Evolutionary conservation across 2,888 invertebrate genomes (phyloP), one percentile per base, ranked within the genome.

Genomic region (Alsophila aescularia): DNA sequence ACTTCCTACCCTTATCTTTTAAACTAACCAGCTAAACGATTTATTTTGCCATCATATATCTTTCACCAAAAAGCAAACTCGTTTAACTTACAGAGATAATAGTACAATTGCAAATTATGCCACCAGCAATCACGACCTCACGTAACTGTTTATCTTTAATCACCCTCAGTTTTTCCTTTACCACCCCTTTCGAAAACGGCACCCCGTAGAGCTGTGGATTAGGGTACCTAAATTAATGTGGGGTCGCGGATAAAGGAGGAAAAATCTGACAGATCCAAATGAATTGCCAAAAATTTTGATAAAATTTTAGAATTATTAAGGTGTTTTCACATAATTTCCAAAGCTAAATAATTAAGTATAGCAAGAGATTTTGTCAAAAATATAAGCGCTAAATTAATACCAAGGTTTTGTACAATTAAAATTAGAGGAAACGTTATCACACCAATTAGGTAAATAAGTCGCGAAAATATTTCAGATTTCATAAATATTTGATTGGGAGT

Each of bases 141-240:
- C 77, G 82, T 81, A 81, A 71, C 72, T 88, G 88, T 90, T 90
- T 90, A 90, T 90, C 89, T 89, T 87, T 85, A 85, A 89, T 88
- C 89, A 81, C 87, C 89, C 86, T 81, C 82, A 76, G 79, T 78
- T 87, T 86, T 81, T 83, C 79, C 79, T 72, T 66, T 76, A 79
- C 72, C 73, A 80, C 81, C 88, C 87, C 77, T 81, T 84, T 72
- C 68, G 64, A 66, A 70, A 65, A 62, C 62, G 65, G 67, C 68
- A 67, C 70, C 77, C 75, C 70, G 73, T 75, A 70, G 73, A 64
- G 69, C 65, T 62, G 64, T 60, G 79, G 80, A 86, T 85, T 86
- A 85, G 85, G 83, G 83, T 77, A 77, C 77, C 84, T 81, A 80
- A 86, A 85, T 85, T 80, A 80, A 76, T 73, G 74, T 73, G 66